These are phyloP conservation scores for Tachuris rubrigastra DNA, from an alignment of 2,113 vertebrate genomes.

Conservation along the genomic window DNA sequence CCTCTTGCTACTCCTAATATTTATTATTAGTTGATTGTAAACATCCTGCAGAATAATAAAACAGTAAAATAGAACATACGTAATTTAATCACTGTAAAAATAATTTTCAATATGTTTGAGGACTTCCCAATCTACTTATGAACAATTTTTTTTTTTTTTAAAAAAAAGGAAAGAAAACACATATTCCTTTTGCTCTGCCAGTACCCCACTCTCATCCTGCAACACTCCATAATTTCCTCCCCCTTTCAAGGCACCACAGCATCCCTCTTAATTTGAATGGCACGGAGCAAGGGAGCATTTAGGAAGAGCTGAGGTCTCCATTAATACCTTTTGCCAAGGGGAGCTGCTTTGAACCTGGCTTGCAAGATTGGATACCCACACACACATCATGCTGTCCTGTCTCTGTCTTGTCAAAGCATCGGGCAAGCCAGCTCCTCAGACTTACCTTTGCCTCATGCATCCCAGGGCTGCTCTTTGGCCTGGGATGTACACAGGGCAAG, in stretches of 20 bases:
- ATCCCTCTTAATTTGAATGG: background rate
- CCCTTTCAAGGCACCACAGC: background rate
- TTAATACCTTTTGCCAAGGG: background rate
- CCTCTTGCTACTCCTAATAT: background rate
- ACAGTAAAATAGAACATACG: background rate
- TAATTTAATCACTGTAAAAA: background rate
- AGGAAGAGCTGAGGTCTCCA: accelerated
- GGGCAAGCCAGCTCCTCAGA: background rate
- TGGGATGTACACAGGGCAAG: background rate
- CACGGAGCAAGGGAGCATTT: background rate
- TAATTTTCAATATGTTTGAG: background rate
- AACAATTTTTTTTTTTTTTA: too few relatives aligned
- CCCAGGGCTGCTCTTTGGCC: background rate
- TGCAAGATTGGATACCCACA: background rate
- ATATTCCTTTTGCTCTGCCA: background rate
- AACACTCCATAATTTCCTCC: background rate
- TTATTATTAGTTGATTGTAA: slow-evolving; percentile 33
- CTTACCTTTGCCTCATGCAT: background rate
- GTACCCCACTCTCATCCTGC: background rate
- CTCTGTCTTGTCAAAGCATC: background rate
- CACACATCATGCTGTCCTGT: background rate
- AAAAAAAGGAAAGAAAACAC: background rate
- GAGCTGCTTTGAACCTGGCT: background rate
- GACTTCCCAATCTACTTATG: background rate
- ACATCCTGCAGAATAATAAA: slow-evolving; percentile 36